These are phyloP conservation scores for Xiphydria camelus DNA, from an alignment of 2,888 invertebrate species.

Conservation along the genomic window DNA sequence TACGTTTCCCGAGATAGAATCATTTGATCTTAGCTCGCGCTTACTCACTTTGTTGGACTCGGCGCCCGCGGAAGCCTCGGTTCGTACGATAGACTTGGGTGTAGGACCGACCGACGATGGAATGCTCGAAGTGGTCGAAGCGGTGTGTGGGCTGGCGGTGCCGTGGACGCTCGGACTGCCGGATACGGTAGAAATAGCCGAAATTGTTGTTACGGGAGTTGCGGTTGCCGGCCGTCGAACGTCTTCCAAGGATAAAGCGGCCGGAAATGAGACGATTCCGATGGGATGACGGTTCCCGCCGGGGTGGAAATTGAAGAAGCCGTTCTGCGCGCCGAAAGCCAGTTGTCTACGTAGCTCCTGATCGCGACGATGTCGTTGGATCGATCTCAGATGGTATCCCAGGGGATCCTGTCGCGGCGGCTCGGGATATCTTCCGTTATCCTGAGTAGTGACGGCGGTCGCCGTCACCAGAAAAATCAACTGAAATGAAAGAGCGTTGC, in stretches of 20 bases:
- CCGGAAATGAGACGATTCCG: slow-evolving; percentile 20
- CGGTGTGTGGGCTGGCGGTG: background rate
- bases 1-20: too few relatives aligned
- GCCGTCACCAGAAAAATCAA: slow-evolving; percentile 31
- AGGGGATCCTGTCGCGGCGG: slow-evolving; percentile 14
- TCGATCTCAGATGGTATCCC: slow-evolving; percentile 12
- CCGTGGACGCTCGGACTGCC: background rate
- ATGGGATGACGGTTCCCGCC: too few relatives aligned
- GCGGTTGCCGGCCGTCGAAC: background rate
- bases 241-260: background rate
- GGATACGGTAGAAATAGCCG: background rate
- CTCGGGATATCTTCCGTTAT: slow-evolving; percentile 19
- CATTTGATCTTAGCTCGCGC: too few relatives aligned
- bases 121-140: background rate
- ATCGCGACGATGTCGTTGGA: background rate
- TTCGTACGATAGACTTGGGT: background rate
- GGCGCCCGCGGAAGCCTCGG: background rate
- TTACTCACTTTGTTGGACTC: background rate
- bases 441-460: slow-evolving; percentile 27
- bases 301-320: too few relatives aligned
- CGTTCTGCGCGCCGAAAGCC: slow-evolving; percentile 35
- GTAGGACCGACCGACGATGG: background rate
- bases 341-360: slow-evolving; percentile 22
- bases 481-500: slow-evolving; percentile 31
- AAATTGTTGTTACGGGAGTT: background rate